Conservation (phyloP, 2,888 invertebrate species). For the Stenoptilia bipunctidactyla region DNA sequence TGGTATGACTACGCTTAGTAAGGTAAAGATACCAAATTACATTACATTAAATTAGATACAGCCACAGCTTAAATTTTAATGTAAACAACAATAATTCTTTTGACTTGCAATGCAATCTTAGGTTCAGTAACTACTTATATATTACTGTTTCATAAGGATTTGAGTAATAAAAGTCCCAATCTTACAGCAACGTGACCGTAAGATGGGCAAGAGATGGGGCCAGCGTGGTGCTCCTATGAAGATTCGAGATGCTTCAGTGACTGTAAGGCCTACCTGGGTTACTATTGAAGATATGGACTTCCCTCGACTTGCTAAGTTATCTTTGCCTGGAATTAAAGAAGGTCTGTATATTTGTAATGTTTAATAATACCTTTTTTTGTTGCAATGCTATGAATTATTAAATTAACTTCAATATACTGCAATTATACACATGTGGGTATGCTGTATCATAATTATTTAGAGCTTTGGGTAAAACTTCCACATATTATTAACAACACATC, state of each 20-base stretch:
- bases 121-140: too few species aligned
- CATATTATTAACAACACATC: too few species aligned
- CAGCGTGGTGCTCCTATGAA: constrained; percentile 87
- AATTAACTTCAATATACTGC: too few species aligned
- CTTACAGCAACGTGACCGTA: constrained; percentile 80
- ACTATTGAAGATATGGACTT: constrained; percentile 99
- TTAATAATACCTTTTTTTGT: not conserved
- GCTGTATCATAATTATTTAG: too few species aligned
- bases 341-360: constrained; percentile 29
- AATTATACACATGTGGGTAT: too few species aligned
- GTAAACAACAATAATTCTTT: not conserved
- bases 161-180: not conserved
- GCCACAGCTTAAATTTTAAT: not conserved
- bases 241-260: constrained; percentile 96
- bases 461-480: too few species aligned
- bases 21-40: constrained; percentile 74
- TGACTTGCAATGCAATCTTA: too few species aligned
- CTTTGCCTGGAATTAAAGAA: constrained; percentile 91
- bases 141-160: not conserved
- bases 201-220: constrained; percentile 91
- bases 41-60: too few species aligned
- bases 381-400: too few species aligned
- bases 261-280: constrained; percentile 95
- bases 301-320: constrained; percentile 91
- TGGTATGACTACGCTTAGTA: constrained; percentile 86